Conservation (phyloP, 2,797 vertebrate genomes). For the Erithacus rubecula region DNA sequence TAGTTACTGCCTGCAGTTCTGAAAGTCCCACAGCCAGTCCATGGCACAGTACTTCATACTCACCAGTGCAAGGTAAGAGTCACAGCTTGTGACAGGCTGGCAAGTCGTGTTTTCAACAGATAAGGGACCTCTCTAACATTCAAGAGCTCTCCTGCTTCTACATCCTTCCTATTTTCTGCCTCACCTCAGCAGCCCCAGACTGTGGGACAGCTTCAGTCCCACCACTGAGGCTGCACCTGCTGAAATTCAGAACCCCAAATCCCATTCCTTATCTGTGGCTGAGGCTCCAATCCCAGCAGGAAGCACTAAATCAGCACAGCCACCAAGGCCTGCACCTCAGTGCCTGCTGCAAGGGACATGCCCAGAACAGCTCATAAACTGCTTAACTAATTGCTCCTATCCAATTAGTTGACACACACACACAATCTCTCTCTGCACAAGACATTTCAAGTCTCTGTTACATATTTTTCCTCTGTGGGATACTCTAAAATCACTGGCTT, state of each 20-base stretch:
- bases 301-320: not conserved
- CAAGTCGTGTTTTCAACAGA: not conserved
- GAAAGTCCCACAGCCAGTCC: not conserved
- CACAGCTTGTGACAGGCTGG: not conserved
- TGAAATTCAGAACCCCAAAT: not conserved
- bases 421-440: not conserved
- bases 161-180: conserved; percentile 7
- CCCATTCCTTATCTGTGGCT: not conserved
- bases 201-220: not conserved
- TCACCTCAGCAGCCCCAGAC: not conserved
- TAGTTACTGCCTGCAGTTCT: not conserved
- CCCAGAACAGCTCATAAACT: conserved; percentile 5
- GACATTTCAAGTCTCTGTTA: not conserved
- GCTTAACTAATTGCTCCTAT: conserved; percentile 31
- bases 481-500: not conserved
- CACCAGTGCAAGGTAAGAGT: not conserved
- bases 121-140: not conserved
- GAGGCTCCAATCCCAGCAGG: not conserved
- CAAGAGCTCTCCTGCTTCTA: not conserved
- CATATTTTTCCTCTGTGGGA: not conserved
- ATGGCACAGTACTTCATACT: not conserved
- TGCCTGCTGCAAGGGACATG: not conserved
- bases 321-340: not conserved
- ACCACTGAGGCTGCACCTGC: not conserved
- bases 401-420: conserved; percentile 4